Conservation (phyloP, 2,888 invertebrate genomes). For the Odontocolon sp. region DNA sequence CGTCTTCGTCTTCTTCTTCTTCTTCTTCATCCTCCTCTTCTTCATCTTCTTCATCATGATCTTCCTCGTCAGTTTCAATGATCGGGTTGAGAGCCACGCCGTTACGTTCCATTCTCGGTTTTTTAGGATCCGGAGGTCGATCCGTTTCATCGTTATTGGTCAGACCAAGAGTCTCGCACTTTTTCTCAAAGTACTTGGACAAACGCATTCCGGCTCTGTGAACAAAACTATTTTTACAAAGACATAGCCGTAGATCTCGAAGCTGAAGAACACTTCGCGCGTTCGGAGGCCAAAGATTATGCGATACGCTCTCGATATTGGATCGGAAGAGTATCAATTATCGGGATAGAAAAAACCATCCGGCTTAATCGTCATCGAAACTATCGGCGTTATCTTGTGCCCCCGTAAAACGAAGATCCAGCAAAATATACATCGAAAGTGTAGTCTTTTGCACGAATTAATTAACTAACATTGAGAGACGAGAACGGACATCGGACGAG, state of each 20-base stretch:
- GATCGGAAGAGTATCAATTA: constrained; percentile 4
- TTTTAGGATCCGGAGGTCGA: constrained; percentile 78
- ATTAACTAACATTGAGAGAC: no score
- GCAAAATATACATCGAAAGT: no score
- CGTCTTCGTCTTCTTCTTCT: constrained; percentile 44
- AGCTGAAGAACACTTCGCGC: constrained; percentile 36
- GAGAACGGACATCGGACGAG: no score
- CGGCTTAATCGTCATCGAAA: constrained; percentile 50
- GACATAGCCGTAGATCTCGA: constrained; percentile 59
- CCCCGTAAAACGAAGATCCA: constrained; percentile 42
- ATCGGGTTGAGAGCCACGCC: constrained; percentile 57
- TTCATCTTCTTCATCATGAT: constrained; percentile 53
- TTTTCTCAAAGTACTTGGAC: constrained; percentile 87
- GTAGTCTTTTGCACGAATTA: no score
- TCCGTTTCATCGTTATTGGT: constrained; percentile 77
- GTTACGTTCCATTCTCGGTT: constrained; percentile 67
- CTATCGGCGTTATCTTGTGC: constrained; percentile 48
- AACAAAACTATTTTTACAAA: constrained; percentile 77
- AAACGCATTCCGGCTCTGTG: constrained; percentile 89
- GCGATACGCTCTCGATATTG: constrained; percentile 11
- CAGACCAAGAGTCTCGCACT: constrained; percentile 87
- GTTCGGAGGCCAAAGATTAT: constrained; percentile 80
- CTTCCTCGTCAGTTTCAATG: constrained; percentile 81
- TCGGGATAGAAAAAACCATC: neutral
- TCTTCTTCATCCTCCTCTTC: constrained; percentile 47